Percentiles rank a stretch among this genome's conserved stretches.
These are phyloP conservation scores for Dyspetes luteomarginatus DNA, from an alignment of 2,888 invertebrate genomes.

Conservation along the genomic window DNA sequence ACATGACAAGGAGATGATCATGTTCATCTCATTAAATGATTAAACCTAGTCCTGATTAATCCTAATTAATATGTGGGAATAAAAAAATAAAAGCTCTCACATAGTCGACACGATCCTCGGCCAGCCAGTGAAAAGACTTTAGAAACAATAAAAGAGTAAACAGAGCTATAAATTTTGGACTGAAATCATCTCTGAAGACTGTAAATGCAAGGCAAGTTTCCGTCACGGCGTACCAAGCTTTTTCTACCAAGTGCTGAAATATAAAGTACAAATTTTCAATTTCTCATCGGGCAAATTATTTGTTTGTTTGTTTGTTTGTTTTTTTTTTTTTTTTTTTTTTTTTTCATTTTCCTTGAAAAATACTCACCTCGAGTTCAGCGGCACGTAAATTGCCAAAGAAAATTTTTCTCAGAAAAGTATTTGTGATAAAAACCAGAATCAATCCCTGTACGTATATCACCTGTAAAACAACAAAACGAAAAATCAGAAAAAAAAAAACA, in stretches of 20 bases:
- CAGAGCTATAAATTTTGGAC: slow-evolving; percentile 98
- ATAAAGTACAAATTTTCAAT: slow-evolving; percentile 60
- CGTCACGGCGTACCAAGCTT: slow-evolving; percentile 99
- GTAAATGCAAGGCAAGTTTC: slow-evolving; percentile 99
- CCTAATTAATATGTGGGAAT: not conserved
- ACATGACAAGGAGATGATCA: no score
- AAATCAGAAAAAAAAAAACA: not conserved
- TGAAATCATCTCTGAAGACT: slow-evolving; percentile 99
- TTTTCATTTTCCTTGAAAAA: not conserved
- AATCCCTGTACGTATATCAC: slow-evolving; percentile 98
- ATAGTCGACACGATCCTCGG: slow-evolving; percentile 99
- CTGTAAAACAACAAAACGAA: slow-evolving; percentile 85
- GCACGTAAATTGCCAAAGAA: slow-evolving; percentile 98
- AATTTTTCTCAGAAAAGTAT: slow-evolving; percentile 95
- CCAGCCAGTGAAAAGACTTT: slow-evolving; percentile 99
- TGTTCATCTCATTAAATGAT: slow-evolving; percentile 65
- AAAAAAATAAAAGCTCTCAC: slow-evolving; percentile 88
- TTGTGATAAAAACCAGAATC: slow-evolving; percentile 95
- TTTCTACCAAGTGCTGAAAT: slow-evolving; percentile 96
- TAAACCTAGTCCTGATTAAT: not conserved
- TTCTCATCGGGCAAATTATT: not conserved
- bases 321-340: not conserved
- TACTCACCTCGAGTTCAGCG: slow-evolving; percentile 96
- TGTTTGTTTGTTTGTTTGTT: not conserved
- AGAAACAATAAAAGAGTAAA: slow-evolving; percentile 98